These are phyloP conservation scores for Sipha flava DNA, from an alignment of 1,140 invertebrate species.

Conservation along the genomic window DNA sequence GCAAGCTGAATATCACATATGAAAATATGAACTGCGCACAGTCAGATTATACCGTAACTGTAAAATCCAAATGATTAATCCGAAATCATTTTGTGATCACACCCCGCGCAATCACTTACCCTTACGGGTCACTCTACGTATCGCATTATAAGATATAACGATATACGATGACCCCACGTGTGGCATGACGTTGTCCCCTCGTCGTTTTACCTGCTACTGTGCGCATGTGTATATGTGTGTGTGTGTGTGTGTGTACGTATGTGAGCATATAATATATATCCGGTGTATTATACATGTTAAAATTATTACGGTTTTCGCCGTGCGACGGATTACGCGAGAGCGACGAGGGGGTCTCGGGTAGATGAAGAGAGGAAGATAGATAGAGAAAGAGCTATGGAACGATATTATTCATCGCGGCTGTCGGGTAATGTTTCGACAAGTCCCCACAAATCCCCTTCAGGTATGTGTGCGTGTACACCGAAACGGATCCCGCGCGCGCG, in stretches of 20 bases:
- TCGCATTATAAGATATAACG: too few relatives aligned
- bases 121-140: too few relatives aligned
- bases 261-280: neutral
- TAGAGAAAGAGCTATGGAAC: neutral
- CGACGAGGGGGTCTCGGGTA: neutral
- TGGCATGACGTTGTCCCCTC: neutral
- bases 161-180: neutral
- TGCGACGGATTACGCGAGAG: neutral
- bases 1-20: too few relatives aligned
- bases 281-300: neutral
- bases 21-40: too few relatives aligned
- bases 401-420: slow-evolving; percentile 1
- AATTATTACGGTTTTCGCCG: slow-evolving; percentile 14
- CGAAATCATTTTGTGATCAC: too few relatives aligned
- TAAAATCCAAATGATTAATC: too few relatives aligned
- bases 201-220: slow-evolving; percentile 5
- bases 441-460: slow-evolving; percentile 28
- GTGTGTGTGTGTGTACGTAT: too few relatives aligned
- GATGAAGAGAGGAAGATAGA: neutral
- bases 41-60: too few relatives aligned
- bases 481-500: neutral
- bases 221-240: too few relatives aligned
- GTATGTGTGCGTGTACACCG: neutral
- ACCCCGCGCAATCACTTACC: too few relatives aligned
- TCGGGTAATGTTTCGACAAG: slow-evolving; percentile 29